These are phyloP conservation scores for Fopius arisanus DNA, from an alignment of 1,140 invertebrate genomes.

Conservation along the genomic window DNA sequence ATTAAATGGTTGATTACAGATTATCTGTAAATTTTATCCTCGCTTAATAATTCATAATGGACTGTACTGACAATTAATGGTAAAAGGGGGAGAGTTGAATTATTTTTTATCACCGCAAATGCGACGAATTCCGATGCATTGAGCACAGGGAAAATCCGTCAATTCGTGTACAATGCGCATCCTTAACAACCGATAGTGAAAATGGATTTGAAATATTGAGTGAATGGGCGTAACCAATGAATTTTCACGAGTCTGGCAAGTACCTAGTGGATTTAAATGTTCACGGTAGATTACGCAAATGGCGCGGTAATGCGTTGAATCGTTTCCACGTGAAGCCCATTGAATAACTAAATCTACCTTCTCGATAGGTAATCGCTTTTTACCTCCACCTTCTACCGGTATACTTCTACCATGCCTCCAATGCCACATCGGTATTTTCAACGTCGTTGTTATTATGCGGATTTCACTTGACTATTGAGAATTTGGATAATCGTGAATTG, in stretches of 20 bases:
- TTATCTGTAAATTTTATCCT: no score
- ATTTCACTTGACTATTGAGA: not conserved
- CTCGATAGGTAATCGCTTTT: conserved; percentile 18
- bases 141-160: not conserved
- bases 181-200: not conserved
- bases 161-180: not conserved
- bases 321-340: conserved; percentile 22
- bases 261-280: conserved; percentile 24
- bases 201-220: conserved; percentile 15
- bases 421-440: not conserved
- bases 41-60: no score
- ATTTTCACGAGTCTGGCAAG: conserved; percentile 9
- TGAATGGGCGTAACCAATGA: conserved; percentile 15
- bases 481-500: not conserved
- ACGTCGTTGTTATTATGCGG: not conserved
- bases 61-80: no score
- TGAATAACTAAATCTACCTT: conserved; percentile 27
- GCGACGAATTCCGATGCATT: not conserved
- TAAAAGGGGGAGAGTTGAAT: no score
- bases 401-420: not conserved
- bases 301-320: conserved; percentile 27
- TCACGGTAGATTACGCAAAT: conserved; percentile 30
- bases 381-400: not conserved
- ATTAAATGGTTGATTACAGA: no score
- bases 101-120: no score